A percentile compares a stretch with the other conserved stretches of the same genome.
phyloP scores from a whole-genome alignment of 2,797 vertebrate species.

The Paramormyrops hopkinsi region DNA sequence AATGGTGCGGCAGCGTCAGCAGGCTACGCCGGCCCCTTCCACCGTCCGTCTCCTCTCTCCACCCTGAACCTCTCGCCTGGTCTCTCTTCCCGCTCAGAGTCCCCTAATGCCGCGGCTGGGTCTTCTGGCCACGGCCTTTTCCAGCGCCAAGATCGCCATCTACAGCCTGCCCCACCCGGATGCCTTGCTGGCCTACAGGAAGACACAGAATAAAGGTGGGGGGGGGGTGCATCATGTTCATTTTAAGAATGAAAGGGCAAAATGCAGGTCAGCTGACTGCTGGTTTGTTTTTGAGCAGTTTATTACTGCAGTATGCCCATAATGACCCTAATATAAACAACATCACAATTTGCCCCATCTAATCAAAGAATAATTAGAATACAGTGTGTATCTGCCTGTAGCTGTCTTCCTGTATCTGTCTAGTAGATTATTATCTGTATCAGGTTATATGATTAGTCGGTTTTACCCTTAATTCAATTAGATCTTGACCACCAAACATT shows the following conservation, averaged over 20 bases:
- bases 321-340: background rate
- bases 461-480: background rate
- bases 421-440: background rate
- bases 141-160: conserved; percentile 69
- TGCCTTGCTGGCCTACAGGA: conserved; percentile 54
- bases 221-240: background rate
- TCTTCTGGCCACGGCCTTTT: conserved; percentile 78
- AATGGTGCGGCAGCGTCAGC: background rate
- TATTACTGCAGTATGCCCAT: background rate
- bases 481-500: background rate
- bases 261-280: background rate
- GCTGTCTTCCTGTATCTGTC: background rate
- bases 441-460: background rate
- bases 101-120: conserved; percentile 80
- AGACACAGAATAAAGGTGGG: conserved; percentile 62
- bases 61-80: background rate
- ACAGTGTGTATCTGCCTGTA: background rate
- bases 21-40: background rate
- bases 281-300: background rate
- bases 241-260: background rate
- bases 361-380: background rate
- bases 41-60: background rate
- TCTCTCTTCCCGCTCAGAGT: conserved; percentile 43
- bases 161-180: conserved; percentile 83
- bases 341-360: background rate